Evolutionary conservation across 2,888 invertebrate genomes (phyloP).

Genomic region (Eristalis pertinax): DNA sequence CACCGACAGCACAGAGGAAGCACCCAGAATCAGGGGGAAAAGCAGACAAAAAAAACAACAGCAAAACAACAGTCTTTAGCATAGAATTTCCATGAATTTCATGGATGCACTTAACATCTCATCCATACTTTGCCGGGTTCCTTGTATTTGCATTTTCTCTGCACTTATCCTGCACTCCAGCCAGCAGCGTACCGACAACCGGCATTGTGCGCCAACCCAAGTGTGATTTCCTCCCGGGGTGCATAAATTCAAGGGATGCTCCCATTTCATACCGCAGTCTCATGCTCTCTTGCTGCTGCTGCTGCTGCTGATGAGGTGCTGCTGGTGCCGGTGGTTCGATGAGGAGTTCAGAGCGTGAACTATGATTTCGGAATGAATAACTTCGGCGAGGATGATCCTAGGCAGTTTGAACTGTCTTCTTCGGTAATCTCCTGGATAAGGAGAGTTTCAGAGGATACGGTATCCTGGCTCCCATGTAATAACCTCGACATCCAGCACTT

Average conservation of each 20-base stretch:
- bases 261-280: background rate
- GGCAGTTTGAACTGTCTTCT: too few species aligned
- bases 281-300: background rate
- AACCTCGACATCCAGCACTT: too few species aligned
- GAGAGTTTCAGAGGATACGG: too few species aligned
- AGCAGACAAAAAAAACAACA: slow-evolving; percentile 22
- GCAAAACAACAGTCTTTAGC: slow-evolving; percentile 71
- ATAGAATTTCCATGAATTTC: slow-evolving; percentile 76
- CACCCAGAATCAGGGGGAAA: slow-evolving; percentile 15
- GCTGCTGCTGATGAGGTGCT: background rate
- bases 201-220: background rate
- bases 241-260: background rate
- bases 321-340: too few species aligned
- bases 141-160: slow-evolving; percentile 55
- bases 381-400: too few species aligned
- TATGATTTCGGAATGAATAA: too few species aligned
- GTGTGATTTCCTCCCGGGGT: background rate
- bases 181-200: background rate
- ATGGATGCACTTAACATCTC: slow-evolving; percentile 75
- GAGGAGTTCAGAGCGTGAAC: background rate
- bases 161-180: slow-evolving; percentile 16
- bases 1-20: background rate
- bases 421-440: too few species aligned
- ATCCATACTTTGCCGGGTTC: slow-evolving; percentile 54
- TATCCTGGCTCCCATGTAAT: too few species aligned